phyloP scores from a whole-genome alignment of 2,113 vertebrate species.

The Podocnemis expansa region DNA sequence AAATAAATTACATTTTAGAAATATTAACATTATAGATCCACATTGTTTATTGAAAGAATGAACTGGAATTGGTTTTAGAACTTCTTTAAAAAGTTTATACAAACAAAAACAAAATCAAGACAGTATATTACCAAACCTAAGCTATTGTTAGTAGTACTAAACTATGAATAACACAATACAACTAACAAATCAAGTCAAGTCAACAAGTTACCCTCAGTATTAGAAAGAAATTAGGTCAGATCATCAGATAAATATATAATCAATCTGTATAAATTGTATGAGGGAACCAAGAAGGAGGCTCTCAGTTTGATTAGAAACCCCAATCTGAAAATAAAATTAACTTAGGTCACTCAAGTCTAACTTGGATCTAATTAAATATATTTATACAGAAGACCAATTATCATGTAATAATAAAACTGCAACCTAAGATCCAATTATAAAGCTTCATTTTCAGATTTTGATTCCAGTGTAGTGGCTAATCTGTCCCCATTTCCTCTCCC shows the following conservation, averaged over 20 bases:
- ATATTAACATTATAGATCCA: background rate
- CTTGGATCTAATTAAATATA: background rate
- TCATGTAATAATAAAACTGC: too few species aligned
- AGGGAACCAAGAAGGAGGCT: background rate
- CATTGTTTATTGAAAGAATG: background rate
- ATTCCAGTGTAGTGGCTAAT: too few species aligned
- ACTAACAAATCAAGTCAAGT: background rate
- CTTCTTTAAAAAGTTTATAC: background rate
- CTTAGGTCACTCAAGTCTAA: background rate
- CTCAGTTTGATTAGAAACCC: background rate
- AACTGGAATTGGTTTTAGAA: background rate
- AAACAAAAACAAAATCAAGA: background rate
- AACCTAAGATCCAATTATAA: too few species aligned
- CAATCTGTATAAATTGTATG: background rate
- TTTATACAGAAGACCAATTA: background rate
- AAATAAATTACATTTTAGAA: background rate
- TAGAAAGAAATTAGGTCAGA: background rate
- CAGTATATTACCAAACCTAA: background rate
- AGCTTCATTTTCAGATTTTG: too few species aligned
- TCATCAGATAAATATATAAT: background rate
- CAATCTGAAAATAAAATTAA: background rate
- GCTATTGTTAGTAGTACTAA: background rate
- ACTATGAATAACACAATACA: background rate
- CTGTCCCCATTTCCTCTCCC: too few species aligned
- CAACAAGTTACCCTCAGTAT: background rate